Evolutionary conservation across 2,113 vertebrate species (phyloP), one percentile per base, ranked within the genome.

Genomic region (Mesoclemmys tuberculata): DNA sequence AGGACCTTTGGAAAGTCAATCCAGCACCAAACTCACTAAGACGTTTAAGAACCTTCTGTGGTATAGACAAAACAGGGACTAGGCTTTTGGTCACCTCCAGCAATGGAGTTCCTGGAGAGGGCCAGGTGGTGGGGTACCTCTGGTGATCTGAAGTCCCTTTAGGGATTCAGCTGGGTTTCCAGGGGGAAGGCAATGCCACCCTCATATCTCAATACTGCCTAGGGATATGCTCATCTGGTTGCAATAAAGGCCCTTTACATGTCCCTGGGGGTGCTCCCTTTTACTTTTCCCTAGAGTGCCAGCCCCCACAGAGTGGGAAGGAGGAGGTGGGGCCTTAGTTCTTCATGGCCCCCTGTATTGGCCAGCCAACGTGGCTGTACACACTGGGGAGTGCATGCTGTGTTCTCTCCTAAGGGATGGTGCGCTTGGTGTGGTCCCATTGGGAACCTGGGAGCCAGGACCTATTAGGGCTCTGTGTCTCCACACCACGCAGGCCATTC

Each of bases 1-100:
- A 44, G 21, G 48, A 26, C 41, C 35, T 0, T 48, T 31, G 22
- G 64, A 44, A 44, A 82, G 80, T 51, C 2, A 54, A 41, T 86
- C 46, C 46, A 78, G 82, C 8, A 31, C 31, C 95, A 10, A 64
- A 48, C 6, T 75, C 80, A 6, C 41, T 56, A 90, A 51, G 84
- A 85, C 94, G 82, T 14, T 80, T 4, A 86, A 92, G 77, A 92
- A 90, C 89, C 82, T n/a, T 24, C 91, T 93, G 61, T 86, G 58
- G 19, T 12, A 5, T 58, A 88, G n/a, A 44, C 55, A 85, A 64
- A 79, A 31, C 41, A 49, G 64, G 1, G 26, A 77, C 24, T 24
- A 74, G 71, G 46, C 9, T 22, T 93, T 89, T 89, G 80, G 31
- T 91, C 78, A 55, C 78, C 58, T 85, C 41, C 91, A 21, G 44